Conservation (phyloP, 2,113 vertebrate genomes). For the Corythornis cristatus region DNA sequence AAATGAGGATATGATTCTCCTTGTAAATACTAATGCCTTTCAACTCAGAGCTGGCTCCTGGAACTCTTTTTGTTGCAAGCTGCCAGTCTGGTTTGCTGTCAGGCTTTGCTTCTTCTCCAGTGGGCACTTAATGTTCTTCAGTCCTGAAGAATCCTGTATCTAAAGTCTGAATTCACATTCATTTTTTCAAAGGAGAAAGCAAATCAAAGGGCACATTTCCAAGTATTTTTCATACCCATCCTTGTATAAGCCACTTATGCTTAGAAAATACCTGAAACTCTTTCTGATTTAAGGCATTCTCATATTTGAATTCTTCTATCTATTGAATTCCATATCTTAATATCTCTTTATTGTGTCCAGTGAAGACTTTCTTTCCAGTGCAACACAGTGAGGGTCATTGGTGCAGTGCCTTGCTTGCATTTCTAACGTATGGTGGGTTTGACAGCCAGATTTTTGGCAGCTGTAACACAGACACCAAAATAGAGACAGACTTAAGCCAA, state of each 20-base stretch:
- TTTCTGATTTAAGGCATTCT: neutral
- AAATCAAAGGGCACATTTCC: neutral
- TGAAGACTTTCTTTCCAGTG: neutral
- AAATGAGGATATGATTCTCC: neutral
- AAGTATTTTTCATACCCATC: neutral
- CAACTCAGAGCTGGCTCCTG: neutral
- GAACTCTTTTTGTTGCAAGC: neutral
- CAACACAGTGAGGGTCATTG: neutral
- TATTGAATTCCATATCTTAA: neutral
- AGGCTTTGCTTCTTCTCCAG: neutral
- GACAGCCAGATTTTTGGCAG: neutral
- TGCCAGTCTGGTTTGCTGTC: neutral
- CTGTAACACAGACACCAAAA: neutral
- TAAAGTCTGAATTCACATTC: neutral
- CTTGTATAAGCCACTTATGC: neutral
- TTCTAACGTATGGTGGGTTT: neutral
- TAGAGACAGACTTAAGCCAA: constrained; percentile 27
- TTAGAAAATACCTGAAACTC: neutral
- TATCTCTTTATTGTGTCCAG: neutral
- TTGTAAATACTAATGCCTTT: neutral
- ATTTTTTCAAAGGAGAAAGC: neutral
- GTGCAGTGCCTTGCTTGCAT: neutral
- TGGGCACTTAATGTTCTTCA: neutral
- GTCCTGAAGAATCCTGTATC: neutral
- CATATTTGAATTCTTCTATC: neutral